Base-by-base conservation (phyloP, 2,888 invertebrate species). In the Uloborus plumipes region DNA sequence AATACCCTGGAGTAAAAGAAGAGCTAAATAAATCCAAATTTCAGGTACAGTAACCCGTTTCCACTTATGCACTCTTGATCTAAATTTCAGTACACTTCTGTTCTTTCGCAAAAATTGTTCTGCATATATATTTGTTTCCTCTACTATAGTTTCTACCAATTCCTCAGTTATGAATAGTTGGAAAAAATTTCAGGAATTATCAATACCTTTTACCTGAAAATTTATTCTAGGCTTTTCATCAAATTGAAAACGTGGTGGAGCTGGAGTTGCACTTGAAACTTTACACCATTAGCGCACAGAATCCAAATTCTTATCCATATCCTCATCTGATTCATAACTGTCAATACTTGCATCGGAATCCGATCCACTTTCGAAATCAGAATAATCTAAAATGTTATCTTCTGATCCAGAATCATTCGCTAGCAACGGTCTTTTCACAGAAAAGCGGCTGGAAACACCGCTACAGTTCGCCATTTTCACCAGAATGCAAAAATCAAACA, bases 11-110 rank as follows among this genome's bases (percentile, higher is more conserved):
- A 61, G 26, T 13, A 26, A 26, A 26, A 26, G 26, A 61, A 61
- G 26, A 61, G 26, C 22, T 61, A 61, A 22, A 26, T 26, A 61
- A 26, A 61, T 61, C 61, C 61, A 26, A 1, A 61, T 61, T 61
- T 61, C 61, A 26, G 22, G 2, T 26, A 2, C 26, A 26, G 61
- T 61, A 3, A 26, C n/a, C 13, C 26, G 61, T 26, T 61, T 26
- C 61, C 61, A 61, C n/a, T 61, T 61, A 4, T 26, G 26, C 26
- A 26, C 11, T 61, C 61, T 1, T 22, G 26, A 61, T 26, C 26
- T 26, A 61, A 4, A 1, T 22, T 20, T 61, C 26, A 61, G 61
- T 26, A 26, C 22, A 61, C 58, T 18, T 58, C 1, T 58, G 18
- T 61, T 61, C 11, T 26, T 61, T 22, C 13, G 13, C 22, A 61